Percentiles rank a stretch among this genome's conserved stretches.
Conservation (phyloP, 1,140 invertebrate genomes). For the Saccostrea cuccullata region DNA sequence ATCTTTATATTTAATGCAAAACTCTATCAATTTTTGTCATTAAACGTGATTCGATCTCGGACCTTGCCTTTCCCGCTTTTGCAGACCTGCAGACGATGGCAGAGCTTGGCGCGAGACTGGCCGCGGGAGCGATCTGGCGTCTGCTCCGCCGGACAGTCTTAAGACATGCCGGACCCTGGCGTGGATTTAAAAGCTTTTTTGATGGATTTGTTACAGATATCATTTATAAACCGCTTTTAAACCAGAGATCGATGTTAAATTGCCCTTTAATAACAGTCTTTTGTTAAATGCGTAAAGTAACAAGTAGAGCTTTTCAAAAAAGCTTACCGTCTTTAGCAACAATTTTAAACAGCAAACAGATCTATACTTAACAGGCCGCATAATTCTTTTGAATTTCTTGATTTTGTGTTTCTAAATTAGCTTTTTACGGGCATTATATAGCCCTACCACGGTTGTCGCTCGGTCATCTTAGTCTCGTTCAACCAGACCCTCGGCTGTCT, state of each 20-base stretch:
- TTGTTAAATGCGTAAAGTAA: constrained; percentile 2
- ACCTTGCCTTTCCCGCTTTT: neutral
- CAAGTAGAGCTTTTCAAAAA: no score
- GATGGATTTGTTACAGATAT: constrained; percentile 16
- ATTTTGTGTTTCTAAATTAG: no score
- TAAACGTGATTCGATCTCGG: constrained; percentile 17
- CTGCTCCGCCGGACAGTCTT: neutral
- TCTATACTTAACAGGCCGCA: no score
- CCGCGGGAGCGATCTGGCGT: neutral
- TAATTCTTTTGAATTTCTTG: no score
- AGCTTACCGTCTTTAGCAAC: no score
- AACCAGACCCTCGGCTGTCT: no score
- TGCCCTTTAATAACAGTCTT: constrained; percentile 13
- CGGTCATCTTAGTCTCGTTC: no score
- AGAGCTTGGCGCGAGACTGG: neutral
- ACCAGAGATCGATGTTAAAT: neutral
- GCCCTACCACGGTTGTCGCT: no score
- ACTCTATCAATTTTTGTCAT: neutral
- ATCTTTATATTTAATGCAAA: neutral
- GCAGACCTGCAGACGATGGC: neutral
- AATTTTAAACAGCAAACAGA: no score
- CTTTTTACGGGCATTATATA: no score
- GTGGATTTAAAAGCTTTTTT: constrained; percentile 10
- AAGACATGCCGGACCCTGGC: neutral
- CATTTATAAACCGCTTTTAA: constrained; percentile 10